phyloP scores from a whole-genome alignment of 2,888 invertebrate species.

The Eupithecia inturbata region DNA sequence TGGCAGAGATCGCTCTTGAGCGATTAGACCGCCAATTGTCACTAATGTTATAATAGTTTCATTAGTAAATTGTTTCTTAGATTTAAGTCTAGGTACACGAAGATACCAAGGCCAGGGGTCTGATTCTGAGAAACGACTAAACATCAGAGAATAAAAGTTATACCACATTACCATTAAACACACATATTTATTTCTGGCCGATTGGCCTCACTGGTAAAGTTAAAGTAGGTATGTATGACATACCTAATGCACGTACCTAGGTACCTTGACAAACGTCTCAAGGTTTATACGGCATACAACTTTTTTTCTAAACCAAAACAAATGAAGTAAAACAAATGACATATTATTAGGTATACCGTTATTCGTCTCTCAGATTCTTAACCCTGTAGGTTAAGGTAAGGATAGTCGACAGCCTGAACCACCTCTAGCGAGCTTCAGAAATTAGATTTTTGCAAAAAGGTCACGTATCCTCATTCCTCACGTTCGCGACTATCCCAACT shows the following conservation, averaged over 20 bases:
- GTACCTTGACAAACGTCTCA: not conserved
- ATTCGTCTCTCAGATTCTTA: not conserved
- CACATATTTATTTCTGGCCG: not conserved
- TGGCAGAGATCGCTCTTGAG: too few species aligned
- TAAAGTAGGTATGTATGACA: not conserved
- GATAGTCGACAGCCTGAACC: not conserved
- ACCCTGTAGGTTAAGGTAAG: not conserved
- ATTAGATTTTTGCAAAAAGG: not conserved
- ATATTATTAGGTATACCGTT: not conserved
- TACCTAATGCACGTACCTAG: not conserved
- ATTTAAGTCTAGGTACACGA: too few species aligned
- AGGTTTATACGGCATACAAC: not conserved
- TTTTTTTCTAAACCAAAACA: not conserved
- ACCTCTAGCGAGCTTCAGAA: not conserved
- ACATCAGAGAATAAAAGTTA: not conserved
- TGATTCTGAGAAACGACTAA: conserved; percentile 4
- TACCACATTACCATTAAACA: not conserved
- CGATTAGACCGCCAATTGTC: too few species aligned
- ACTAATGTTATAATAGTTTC: too few species aligned
- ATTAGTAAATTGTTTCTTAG: too few species aligned
- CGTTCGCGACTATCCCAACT: not conserved
- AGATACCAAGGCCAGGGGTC: not conserved
- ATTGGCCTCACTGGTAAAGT: not conserved
- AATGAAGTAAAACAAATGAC: not conserved
- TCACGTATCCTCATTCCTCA: not conserved